Conservation (phyloP, 1,140 invertebrate species). For the Semibalanus balanoides region DNA sequence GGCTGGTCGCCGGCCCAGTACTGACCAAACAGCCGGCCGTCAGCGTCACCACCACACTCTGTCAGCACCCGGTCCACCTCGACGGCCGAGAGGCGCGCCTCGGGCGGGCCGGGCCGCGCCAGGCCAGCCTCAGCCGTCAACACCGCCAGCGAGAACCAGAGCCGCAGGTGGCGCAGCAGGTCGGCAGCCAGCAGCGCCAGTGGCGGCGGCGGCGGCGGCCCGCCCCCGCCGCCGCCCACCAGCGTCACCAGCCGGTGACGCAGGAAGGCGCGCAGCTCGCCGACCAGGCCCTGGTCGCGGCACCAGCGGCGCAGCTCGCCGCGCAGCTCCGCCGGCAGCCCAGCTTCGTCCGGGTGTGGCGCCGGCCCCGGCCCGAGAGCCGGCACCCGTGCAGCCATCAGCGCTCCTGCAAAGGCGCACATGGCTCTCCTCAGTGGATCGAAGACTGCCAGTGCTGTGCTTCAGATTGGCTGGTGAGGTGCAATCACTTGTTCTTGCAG, state of each 20-base stretch:
- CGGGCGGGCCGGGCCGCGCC: too few relatives aligned
- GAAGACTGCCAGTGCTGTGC: too few relatives aligned
- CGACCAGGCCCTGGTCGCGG: background rate
- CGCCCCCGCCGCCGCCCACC: too few relatives aligned
- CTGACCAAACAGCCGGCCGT: background rate
- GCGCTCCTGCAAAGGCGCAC: background rate
- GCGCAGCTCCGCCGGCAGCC: background rate
- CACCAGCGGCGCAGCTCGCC: background rate
- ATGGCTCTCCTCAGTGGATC: background rate
- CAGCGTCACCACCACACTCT: background rate
- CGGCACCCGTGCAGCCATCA: too few relatives aligned
- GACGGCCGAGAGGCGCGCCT: background rate
- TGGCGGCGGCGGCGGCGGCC: too few relatives aligned
- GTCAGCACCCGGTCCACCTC: background rate
- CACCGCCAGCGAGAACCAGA: background rate
- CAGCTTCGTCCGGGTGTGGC: background rate
- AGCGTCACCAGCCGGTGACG: background rate
- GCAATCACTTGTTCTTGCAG: too few relatives aligned
- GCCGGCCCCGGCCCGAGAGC: too few relatives aligned
- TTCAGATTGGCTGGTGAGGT: too few relatives aligned
- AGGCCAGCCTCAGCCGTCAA: background rate
- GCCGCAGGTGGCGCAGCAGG: background rate
- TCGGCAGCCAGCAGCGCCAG: background rate
- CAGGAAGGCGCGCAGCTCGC: background rate
- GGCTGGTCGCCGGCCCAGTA: background rate